Conservation (phyloP, 2,888 invertebrate genomes). For the Rhogogaster chlorosoma region DNA sequence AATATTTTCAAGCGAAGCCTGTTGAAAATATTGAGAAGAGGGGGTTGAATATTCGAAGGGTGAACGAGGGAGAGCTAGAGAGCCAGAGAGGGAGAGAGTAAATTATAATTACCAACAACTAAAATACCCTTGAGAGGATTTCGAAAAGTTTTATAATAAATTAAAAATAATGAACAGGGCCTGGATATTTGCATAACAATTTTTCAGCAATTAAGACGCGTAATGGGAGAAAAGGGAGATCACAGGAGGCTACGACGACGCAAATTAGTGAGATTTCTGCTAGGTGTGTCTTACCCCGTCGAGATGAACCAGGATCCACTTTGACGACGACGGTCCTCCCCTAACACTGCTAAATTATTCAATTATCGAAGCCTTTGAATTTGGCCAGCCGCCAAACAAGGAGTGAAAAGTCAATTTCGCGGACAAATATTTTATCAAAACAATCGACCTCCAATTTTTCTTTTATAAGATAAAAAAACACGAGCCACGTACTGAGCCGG, state of each 20-base stretch:
- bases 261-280: slow-evolving; percentile 39
- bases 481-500: background rate
- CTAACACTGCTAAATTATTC: slow-evolving; percentile 45
- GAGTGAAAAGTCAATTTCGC: slow-evolving; percentile 41
- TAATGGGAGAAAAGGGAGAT: slow-evolving; percentile 27
- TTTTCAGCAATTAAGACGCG: slow-evolving; percentile 51
- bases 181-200: slow-evolving; percentile 49
- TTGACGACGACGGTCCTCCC: slow-evolving; percentile 15
- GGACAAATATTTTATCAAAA: background rate
- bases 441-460: background rate
- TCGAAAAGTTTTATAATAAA: slow-evolving; percentile 49
- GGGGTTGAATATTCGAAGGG: background rate
- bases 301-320: slow-evolving; percentile 28
- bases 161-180: slow-evolving; percentile 52
- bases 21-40: background rate
- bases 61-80: background rate
- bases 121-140: slow-evolving; percentile 40
- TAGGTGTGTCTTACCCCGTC: slow-evolving; percentile 27
- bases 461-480: background rate
- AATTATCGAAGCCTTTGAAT: slow-evolving; percentile 46
- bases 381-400: slow-evolving; percentile 30
- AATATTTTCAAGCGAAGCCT: background rate
- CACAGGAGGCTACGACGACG: slow-evolving; percentile 17
- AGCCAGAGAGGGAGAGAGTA: background rate
- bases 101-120: slow-evolving; percentile 18